Percentiles rank a stretch among this genome's conserved stretches.
Evolutionary conservation across 2,113 vertebrate species (phyloP).

Genomic region (Callocephalon fimbriatum): DNA sequence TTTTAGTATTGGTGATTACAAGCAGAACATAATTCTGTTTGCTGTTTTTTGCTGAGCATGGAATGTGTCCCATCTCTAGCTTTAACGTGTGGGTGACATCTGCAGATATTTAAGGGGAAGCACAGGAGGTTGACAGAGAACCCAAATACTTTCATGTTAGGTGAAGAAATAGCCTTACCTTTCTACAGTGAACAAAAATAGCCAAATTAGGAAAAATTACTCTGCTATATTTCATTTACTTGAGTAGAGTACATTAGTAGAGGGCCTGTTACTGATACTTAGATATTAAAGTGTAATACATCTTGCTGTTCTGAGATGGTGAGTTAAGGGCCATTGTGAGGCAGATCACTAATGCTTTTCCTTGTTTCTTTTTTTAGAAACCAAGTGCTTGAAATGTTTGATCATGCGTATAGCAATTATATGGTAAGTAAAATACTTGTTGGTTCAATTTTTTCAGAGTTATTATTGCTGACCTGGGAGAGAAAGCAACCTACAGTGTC

Average conservation of each 20-base stretch:
- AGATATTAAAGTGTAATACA: background rate
- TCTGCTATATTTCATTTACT: background rate
- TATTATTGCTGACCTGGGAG: background rate
- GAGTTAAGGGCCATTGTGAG: background rate
- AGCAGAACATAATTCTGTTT: background rate
- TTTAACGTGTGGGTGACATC: background rate
- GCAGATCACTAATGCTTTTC: background rate
- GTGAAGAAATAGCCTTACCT: background rate
- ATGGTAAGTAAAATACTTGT: conserved; percentile 86
- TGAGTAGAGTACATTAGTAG: background rate
- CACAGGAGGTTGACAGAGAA: background rate
- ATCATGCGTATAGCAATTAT: conserved; percentile 98
- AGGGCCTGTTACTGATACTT: background rate
- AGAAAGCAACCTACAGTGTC: background rate
- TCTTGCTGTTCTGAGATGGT: background rate
- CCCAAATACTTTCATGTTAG: background rate
- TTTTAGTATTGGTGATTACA: background rate
- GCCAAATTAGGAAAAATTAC: background rate
- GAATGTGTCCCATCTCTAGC: background rate
- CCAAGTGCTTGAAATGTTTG: conserved; percentile 99
- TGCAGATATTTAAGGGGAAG: background rate
- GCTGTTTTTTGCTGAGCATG: background rate
- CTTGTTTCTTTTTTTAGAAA: conserved; percentile 78
- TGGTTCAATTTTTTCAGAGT: background rate
- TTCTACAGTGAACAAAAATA: background rate